Conservation (phyloP, 2,113 vertebrate species). For the Erythrocebus patas region DNA sequence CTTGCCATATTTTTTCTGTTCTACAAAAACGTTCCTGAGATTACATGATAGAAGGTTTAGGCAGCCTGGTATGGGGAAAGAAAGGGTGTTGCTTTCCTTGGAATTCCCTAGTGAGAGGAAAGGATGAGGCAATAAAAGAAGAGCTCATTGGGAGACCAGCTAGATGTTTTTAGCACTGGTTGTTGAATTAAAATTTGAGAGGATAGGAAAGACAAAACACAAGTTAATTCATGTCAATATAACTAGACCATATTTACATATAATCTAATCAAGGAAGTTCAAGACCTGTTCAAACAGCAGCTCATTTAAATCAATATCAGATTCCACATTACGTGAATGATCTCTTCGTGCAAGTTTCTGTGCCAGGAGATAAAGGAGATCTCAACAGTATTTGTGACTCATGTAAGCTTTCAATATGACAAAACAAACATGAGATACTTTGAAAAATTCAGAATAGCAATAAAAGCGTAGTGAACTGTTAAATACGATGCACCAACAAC, state of each 20-base stretch:
- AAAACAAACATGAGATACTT: not conserved
- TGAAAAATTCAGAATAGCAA: not conserved
- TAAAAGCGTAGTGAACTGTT: not conserved
- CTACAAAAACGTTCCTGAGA: not conserved
- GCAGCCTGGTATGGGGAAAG: not conserved
- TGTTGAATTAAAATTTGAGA: slow-evolving; percentile 21
- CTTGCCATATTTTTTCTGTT: not conserved
- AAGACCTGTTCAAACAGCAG: not conserved
- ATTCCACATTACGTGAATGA: not conserved
- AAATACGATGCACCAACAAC: not conserved
- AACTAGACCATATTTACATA: not conserved
- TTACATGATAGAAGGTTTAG: not conserved
- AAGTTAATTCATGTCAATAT: not conserved
- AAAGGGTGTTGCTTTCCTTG: not conserved
- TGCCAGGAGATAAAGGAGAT: not conserved
- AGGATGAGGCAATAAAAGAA: not conserved
- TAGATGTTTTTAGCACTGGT: not conserved
- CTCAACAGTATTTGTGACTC: not conserved
- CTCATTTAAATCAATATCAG: not conserved
- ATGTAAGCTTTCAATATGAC: not conserved
- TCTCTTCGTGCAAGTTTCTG: not conserved
- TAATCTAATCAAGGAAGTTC: not conserved
- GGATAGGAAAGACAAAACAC: not conserved
- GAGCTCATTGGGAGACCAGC: not conserved
- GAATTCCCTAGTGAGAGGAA: not conserved